These are phyloP conservation scores for Neuroscelio doddi DNA, from an alignment of 2,888 invertebrate species.

Conservation along the genomic window DNA sequence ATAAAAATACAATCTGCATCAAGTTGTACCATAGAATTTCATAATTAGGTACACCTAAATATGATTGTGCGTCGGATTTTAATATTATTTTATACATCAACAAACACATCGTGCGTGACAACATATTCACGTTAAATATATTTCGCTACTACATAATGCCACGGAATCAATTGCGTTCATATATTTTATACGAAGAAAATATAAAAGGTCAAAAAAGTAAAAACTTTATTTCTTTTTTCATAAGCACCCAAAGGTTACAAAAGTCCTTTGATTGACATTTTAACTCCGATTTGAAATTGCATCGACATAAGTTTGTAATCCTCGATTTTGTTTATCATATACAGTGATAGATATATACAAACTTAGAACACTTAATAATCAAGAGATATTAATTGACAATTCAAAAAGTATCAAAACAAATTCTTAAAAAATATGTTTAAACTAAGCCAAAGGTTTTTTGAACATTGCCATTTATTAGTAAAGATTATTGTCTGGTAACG, in stretches of 20 bases:
- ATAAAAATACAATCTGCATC: slow-evolving; percentile 67
- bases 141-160: no score
- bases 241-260: no score
- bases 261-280: no score
- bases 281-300: no score
- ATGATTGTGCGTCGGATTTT: slow-evolving; percentile 58
- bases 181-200: no score
- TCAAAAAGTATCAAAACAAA: not conserved
- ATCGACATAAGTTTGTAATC: no score
- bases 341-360: no score
- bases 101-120: not conserved
- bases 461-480: not conserved
- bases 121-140: no score
- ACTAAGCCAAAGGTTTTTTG: not conserved
- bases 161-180: no score
- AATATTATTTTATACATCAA: slow-evolving; percentile 22
- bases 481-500: slow-evolving; percentile 1
- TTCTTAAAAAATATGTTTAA: not conserved
- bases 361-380: not conserved
- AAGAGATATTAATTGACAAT: not conserved
- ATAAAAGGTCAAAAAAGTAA: no score
- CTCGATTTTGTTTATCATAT: no score
- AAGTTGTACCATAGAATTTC: slow-evolving; percentile 40
- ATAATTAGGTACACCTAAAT: slow-evolving; percentile 34
- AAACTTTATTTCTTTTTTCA: no score